A percentile compares a stretch with the other conserved stretches of the same genome.
These are phyloP conservation scores for Gnathonemus echidnorhynchus DNA, from an alignment of 2,113 vertebrate species.

Conservation along the genomic window DNA sequence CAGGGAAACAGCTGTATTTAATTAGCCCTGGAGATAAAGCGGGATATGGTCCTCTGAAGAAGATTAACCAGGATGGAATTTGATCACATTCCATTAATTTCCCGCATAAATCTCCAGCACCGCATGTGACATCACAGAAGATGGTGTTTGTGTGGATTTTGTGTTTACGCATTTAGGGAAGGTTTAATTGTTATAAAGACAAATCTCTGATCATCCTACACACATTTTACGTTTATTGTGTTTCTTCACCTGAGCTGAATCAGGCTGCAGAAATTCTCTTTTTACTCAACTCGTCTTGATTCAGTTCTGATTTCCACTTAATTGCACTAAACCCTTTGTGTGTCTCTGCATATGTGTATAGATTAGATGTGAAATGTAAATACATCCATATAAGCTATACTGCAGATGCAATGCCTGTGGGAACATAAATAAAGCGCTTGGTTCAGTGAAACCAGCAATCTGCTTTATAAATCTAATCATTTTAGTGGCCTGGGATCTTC, in stretches of 20 bases:
- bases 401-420: neutral
- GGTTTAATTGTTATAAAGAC: neutral
- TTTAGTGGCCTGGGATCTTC: neutral
- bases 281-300: neutral
- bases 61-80: slow-evolving; percentile 71
- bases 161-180: slow-evolving; percentile 43
- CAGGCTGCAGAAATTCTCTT: neutral
- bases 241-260: neutral
- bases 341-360: neutral
- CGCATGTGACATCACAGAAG: slow-evolving; percentile 30
- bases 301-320: neutral
- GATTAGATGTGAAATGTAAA: neutral
- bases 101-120: slow-evolving; percentile 70
- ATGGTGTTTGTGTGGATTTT: slow-evolving; percentile 54
- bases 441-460: neutral
- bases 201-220: neutral
- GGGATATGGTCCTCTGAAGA: slow-evolving; percentile 62
- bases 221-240: neutral
- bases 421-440: neutral
- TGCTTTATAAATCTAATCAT: neutral
- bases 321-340: neutral
- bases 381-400: neutral
- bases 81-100: slow-evolving; percentile 77
- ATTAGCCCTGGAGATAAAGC: slow-evolving; percentile 69
- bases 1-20: slow-evolving; percentile 69